Evolutionary conservation across 2,888 invertebrate species (phyloP).

Genomic region (Nasonovia ribisnigri): DNA sequence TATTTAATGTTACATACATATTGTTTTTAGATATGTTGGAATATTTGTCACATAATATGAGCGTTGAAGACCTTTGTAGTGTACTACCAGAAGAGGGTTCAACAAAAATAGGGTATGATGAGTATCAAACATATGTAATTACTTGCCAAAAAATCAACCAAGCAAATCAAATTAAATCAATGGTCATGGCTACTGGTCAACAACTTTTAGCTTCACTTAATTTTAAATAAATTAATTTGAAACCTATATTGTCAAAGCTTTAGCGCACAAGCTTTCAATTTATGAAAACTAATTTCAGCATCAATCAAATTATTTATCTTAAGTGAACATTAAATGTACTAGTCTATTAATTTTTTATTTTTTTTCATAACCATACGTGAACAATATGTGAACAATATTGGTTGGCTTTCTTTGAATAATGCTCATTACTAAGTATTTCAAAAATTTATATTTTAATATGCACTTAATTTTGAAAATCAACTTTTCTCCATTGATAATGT

Average conservation of each 20-base stretch:
- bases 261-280: slow-evolving; percentile 23
- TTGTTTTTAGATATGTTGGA: slow-evolving; percentile 71
- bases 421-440: not conserved
- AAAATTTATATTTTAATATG: not conserved
- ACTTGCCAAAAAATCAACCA: slow-evolving; percentile 75
- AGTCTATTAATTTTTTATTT: not conserved
- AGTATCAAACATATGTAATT: slow-evolving; percentile 70
- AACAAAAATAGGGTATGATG: slow-evolving; percentile 43
- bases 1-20: slow-evolving; percentile 21
- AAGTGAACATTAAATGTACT: not conserved
- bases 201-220: slow-evolving; percentile 70
- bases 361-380: slow-evolving; percentile 16
- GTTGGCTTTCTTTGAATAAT: not conserved
- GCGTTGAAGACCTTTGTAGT: slow-evolving; percentile 71
- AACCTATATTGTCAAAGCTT: not conserved
- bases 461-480: not conserved
- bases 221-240: slow-evolving; percentile 46
- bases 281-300: not conserved
- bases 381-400: not conserved
- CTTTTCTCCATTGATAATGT: not conserved
- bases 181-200: slow-evolving; percentile 76
- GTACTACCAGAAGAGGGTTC: slow-evolving; percentile 71
- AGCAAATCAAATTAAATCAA: slow-evolving; percentile 75
- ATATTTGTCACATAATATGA: slow-evolving; percentile 71
- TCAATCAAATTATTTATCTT: not conserved